phyloP scores from a whole-genome alignment of 2,797 vertebrate species.

The Leuciscus waleckii region DNA sequence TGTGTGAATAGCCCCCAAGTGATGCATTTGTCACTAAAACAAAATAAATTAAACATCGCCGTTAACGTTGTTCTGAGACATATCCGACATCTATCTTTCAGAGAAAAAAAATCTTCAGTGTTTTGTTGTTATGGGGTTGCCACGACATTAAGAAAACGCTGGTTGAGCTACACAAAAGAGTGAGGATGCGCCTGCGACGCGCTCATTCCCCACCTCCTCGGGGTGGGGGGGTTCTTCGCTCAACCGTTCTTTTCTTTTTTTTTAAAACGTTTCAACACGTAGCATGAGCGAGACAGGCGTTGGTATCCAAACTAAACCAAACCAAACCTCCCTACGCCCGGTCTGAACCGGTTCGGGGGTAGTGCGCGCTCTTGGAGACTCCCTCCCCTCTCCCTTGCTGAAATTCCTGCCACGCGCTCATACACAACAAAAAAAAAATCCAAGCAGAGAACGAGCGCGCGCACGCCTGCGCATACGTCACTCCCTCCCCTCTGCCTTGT shows the following conservation, averaged over 20 bases:
- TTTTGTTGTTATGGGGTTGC: slow-evolving; percentile 29
- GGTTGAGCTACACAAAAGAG: slow-evolving; percentile 33
- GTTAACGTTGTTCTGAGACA: background rate
- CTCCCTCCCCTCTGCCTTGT: slow-evolving; percentile 24
- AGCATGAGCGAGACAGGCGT: slow-evolving; percentile 57
- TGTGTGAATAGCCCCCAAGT: background rate
- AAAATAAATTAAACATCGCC: background rate
- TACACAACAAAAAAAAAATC: slow-evolving; percentile 54
- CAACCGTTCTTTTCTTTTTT: slow-evolving; percentile 66
- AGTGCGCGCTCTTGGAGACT: slow-evolving; percentile 72
- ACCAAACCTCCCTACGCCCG: slow-evolving; percentile 73
- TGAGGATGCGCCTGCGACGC: slow-evolving; percentile 28
- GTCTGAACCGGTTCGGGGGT: slow-evolving; percentile 84
- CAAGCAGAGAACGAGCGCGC: slow-evolving; percentile 30
- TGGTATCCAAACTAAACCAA: slow-evolving; percentile 60
- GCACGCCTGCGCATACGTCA: slow-evolving; percentile 58
- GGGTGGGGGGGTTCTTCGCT: slow-evolving; percentile 8
- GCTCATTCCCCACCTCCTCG: background rate
- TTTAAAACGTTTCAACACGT: slow-evolving; percentile 64
- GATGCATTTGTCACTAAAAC: background rate
- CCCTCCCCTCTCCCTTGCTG: slow-evolving; percentile 55
- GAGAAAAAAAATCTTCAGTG: background rate
- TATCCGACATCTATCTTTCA: background rate
- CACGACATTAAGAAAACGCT: slow-evolving; percentile 11
- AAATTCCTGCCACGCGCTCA: slow-evolving; percentile 65